Evolutionary conservation across 2,113 vertebrate genomes (phyloP).

Genomic region (Xiphias gladius): DNA sequence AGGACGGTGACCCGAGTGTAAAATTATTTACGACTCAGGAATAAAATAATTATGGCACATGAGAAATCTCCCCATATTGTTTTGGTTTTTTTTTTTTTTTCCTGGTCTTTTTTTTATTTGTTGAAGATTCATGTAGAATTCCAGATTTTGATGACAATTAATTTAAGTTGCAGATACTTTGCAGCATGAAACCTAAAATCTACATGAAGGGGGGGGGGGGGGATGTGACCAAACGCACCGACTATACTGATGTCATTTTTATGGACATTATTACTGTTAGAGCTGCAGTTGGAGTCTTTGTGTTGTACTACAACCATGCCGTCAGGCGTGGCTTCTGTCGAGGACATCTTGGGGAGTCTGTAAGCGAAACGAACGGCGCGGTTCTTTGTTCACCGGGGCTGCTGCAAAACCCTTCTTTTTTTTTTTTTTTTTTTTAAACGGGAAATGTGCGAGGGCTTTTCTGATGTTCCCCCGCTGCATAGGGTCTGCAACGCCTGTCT

Average conservation of each 20-base stretch:
- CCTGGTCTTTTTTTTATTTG: neutral
- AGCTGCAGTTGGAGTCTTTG: conserved; percentile 59
- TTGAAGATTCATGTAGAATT: neutral
- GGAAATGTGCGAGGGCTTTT: conserved; percentile 69
- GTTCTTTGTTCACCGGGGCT: conserved; percentile 81
- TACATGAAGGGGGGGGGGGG: neutral
- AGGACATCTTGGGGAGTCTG: conserved; percentile 77
- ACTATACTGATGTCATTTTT: neutral
- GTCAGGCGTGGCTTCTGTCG: conserved; percentile 79
- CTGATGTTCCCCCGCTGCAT: conserved; percentile 73
- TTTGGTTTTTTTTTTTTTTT: neutral
- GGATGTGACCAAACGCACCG: neutral
- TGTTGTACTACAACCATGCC: conserved; percentile 63
- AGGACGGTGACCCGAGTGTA: neutral
- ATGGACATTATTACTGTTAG: neutral
- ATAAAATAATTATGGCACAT: neutral
- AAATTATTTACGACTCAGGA: conserved; percentile 2
- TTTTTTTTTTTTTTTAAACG: conserved; percentile 37
- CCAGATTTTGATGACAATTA: neutral
- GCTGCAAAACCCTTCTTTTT: conserved; percentile 62
- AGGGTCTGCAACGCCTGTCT: conserved; percentile 82
- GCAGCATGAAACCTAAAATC: neutral
- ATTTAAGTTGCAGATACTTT: conserved; percentile 45
- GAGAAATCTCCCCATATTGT: neutral
- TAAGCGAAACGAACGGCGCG: conserved; percentile 64